Evolutionary conservation across 2,797 vertebrate species (phyloP).

Genomic region (Pantherophis vulpinus): DNA sequence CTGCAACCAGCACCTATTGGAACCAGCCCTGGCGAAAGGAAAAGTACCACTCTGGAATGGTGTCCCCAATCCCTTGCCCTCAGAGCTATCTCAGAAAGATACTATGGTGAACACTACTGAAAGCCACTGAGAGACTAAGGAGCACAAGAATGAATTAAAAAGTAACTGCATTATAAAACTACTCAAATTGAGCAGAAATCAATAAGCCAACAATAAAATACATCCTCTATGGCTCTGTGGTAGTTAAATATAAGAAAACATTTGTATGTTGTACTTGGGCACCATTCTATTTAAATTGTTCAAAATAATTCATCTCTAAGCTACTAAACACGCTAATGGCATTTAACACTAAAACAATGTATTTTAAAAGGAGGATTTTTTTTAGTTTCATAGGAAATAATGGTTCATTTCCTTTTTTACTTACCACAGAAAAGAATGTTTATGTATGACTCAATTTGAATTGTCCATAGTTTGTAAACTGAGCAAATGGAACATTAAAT

Average conservation of each 20-base stretch:
- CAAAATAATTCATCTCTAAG: not conserved
- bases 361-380: slow-evolving; percentile 37
- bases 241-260: not conserved
- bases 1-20: not conserved
- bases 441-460: not conserved
- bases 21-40: not conserved
- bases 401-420: slow-evolving; percentile 2
- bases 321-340: not conserved
- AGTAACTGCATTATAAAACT: not conserved
- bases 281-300: not conserved
- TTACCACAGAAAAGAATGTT: slow-evolving; percentile 30
- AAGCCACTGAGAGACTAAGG: not conserved
- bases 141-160: not conserved
- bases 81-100: not conserved
- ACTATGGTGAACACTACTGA: not conserved
- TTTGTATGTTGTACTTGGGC: not conserved
- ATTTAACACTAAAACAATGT: slow-evolving; percentile 43
- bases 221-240: not conserved
- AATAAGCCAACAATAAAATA: not conserved
- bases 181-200: not conserved
- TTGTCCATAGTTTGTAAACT: not conserved
- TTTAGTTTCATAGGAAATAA: slow-evolving; percentile 53
- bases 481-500: not conserved
- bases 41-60: not conserved
- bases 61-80: not conserved